phyloP scores from a whole-genome alignment of 2,113 vertebrate species.

The Hassar affinis region DNA sequence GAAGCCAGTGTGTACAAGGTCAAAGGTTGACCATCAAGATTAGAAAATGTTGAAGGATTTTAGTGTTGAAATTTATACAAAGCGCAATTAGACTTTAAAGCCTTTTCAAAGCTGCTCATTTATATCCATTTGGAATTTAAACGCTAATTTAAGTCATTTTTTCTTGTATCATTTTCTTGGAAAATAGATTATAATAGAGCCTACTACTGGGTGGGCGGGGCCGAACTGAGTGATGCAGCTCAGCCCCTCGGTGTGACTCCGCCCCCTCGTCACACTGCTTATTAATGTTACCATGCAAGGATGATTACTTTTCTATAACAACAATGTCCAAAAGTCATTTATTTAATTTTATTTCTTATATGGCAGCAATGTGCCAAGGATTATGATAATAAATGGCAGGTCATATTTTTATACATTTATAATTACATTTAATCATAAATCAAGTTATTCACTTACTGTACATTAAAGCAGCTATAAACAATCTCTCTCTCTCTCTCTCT shows the following conservation, averaged over 20 bases:
- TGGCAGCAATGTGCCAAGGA: neutral
- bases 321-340: neutral
- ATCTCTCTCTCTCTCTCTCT: too few relatives aligned
- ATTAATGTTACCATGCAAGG: neutral
- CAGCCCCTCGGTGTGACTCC: neutral
- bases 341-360: neutral
- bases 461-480: neutral
- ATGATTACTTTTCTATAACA: neutral
- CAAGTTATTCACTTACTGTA: neutral
- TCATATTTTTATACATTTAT: neutral
- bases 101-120: neutral
- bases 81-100: neutral
- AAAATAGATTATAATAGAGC: too few relatives aligned
- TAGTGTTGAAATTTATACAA: neutral
- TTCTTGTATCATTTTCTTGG: neutral
- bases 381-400: neutral
- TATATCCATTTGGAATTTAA: neutral
- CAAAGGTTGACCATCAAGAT: neutral
- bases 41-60: neutral
- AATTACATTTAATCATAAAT: neutral
- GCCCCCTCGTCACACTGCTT: neutral
- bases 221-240: too few relatives aligned
- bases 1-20: neutral
- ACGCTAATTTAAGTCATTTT: neutral
- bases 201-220: too few relatives aligned